phyloP scores from a whole-genome alignment of 1,140 invertebrate genomes.

The Tribolium madens region DNA sequence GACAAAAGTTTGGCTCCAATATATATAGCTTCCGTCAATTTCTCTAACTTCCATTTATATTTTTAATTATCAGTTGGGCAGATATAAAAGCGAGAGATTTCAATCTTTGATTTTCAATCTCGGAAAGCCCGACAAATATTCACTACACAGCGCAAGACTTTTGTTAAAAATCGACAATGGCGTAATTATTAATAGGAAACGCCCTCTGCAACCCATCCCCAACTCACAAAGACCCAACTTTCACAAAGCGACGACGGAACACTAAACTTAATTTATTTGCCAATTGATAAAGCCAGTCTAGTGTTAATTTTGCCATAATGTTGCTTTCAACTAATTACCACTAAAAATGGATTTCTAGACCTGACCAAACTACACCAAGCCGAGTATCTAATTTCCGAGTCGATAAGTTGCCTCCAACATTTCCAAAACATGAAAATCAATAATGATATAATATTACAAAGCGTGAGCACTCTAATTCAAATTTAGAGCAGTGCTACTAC shows the following conservation, averaged over 20 bases:
- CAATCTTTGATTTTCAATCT: slow-evolving; percentile 32
- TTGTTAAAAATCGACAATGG: slow-evolving; percentile 27
- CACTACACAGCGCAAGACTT: slow-evolving; percentile 14
- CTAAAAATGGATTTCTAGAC: neutral
- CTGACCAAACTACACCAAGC: neutral
- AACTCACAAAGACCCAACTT: slow-evolving; percentile 20
- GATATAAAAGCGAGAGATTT: slow-evolving; percentile 19
- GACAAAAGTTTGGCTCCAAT: slow-evolving; percentile 32
- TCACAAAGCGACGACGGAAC: slow-evolving; percentile 11
- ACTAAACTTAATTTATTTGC: slow-evolving; percentile 22
- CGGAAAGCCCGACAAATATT: slow-evolving; percentile 1
- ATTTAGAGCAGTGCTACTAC: neutral
- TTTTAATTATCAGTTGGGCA: slow-evolving; percentile 40
- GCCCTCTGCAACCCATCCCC: slow-evolving; percentile 9
- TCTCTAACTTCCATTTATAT: slow-evolving; percentile 31
- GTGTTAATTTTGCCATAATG: slow-evolving; percentile 17
- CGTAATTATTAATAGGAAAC: slow-evolving; percentile 28
- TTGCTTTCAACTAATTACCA: slow-evolving; percentile 7
- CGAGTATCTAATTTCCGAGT: neutral
- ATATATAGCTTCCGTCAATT: slow-evolving; percentile 16
- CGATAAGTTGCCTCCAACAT: neutral
- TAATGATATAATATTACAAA: neutral
- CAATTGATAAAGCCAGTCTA: neutral
- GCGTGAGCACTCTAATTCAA: neutral
- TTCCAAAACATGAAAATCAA: neutral